Evolutionary conservation across 2,888 invertebrate species (phyloP).

Genomic region (Thysanoteuthis rhombus): DNA sequence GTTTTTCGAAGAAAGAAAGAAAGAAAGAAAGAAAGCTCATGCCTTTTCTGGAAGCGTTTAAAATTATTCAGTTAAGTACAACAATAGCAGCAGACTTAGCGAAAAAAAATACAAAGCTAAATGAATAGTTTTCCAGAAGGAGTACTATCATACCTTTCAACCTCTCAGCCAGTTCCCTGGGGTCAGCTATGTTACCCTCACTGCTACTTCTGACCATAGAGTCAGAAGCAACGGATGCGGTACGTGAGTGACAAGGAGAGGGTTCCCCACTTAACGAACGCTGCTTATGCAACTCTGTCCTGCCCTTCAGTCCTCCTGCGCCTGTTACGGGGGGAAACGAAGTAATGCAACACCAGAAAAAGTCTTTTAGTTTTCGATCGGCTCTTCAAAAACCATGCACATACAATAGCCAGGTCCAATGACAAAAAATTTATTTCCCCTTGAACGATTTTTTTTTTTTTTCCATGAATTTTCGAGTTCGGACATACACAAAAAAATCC

Average conservation of each 20-base stretch:
- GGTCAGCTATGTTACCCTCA: conserved; percentile 60
- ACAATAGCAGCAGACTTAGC: not conserved
- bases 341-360: conserved; percentile 17
- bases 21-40: not conserved
- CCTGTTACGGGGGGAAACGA: conserved; percentile 40
- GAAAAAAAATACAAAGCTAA: not conserved
- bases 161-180: conserved; percentile 52
- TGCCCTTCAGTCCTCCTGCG: conserved; percentile 50
- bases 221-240: conserved; percentile 54
- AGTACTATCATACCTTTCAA: conserved; percentile 46
- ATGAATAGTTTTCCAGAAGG: not conserved
- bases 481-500: no score
- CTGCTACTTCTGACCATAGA: conserved; percentile 58
- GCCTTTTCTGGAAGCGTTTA: not conserved
- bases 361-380: not conserved
- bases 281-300: conserved; percentile 57
- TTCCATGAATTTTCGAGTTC: not conserved
- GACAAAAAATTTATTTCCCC: no score
- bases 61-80: not conserved
- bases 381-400: not conserved
- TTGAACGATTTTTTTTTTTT: not conserved
- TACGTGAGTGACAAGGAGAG: conserved; percentile 59
- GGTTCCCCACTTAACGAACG: conserved; percentile 62
- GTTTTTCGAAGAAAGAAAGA: not conserved
- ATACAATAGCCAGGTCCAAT: no score